Evolutionary conservation across 1,140 invertebrate species (phyloP), one percentile per base, ranked within the genome.

Genomic region (Heliconius nattereri): DNA sequence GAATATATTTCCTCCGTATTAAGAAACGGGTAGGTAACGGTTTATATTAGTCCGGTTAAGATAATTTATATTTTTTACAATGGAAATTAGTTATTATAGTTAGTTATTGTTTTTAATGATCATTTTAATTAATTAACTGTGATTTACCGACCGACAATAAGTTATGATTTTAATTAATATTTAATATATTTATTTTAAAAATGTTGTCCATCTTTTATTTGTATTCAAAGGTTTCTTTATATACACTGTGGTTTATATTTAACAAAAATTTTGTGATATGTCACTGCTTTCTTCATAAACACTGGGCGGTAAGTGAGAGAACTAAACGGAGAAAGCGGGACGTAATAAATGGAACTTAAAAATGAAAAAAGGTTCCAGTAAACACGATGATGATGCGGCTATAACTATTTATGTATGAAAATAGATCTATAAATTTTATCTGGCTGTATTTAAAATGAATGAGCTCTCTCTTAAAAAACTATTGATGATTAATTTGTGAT

Each of bases 71-170:
- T 60, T 60, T 60, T 60, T 60, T 52, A 60, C 54, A 3, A 9
- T 23, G n/a, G 11, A 60, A 60, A 60, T 23, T 60, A 23, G 26
- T 60, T 60, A 23, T 60, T n/a, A 19, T 20, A 20, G 2, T n/a
- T 54, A n/a, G 19, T 54, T 54, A 20, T 54, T 54, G 7, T 54
- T 54, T 11, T 11, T n/a, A 60, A 60, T 3, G 1, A 60, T 60
- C 54, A 60, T 60, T 26, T 60, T 23, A 23, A 60, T 60, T 60
- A 60, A n/a, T 60, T 23, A 60, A 60, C 54, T 60, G 54, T 60
- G 54, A 60, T 60, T 60, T 60, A 60, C 54, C 54, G 54, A 60
- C 54, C 54, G 54, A 60, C 54, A 60, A 60, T 60, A 60, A 60
- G 54, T 60, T 60, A 23, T 23, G 3, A 23, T 60, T 60, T 60